These are phyloP conservation scores for Phoeniculus purpureus DNA, from an alignment of 2,797 vertebrate species.

Conservation along the genomic window DNA sequence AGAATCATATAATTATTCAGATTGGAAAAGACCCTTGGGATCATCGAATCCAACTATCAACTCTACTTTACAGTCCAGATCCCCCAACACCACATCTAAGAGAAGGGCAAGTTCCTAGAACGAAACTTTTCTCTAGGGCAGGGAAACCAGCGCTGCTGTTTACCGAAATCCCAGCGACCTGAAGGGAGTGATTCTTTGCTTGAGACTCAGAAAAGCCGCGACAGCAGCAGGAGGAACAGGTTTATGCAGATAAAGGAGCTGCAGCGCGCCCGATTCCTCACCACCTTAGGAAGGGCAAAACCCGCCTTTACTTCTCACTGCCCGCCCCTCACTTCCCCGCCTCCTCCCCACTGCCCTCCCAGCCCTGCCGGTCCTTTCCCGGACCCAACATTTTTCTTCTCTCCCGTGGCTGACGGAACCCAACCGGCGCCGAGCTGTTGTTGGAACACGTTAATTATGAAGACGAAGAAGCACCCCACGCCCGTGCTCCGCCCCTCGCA, in stretches of 20 bases:
- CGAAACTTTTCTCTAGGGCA: background rate
- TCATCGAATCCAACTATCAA: too few relatives aligned
- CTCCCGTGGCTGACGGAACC: fast-evolving
- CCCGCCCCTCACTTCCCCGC: background rate
- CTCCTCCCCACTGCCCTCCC: background rate
- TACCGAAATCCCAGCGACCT: fast-evolving
- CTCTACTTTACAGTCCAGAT: too few relatives aligned
- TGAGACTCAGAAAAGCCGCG: background rate
- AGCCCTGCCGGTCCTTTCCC: background rate
- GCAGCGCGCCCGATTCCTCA: fast-evolving
- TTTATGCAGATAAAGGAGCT: fast-evolving
- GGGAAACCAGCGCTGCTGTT: fast-evolving
- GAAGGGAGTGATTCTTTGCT: fast-evolving
- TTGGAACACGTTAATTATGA: background rate
- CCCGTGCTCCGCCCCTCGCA: fast-evolving
- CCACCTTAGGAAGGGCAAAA: fast-evolving
- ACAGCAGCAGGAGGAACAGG: fast-evolving
- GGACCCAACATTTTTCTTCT: fast-evolving
- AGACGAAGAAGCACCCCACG: fast-evolving
- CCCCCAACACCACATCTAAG: too few relatives aligned
- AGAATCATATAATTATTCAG: too few relatives aligned
- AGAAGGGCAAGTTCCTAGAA: background rate
- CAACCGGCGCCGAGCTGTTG: fast-evolving
- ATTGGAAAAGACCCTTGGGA: too few relatives aligned
- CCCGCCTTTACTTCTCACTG: fast-evolving